Base-by-base conservation (phyloP, 2,113 vertebrate species). In the Cichladusa arquata region DNA sequence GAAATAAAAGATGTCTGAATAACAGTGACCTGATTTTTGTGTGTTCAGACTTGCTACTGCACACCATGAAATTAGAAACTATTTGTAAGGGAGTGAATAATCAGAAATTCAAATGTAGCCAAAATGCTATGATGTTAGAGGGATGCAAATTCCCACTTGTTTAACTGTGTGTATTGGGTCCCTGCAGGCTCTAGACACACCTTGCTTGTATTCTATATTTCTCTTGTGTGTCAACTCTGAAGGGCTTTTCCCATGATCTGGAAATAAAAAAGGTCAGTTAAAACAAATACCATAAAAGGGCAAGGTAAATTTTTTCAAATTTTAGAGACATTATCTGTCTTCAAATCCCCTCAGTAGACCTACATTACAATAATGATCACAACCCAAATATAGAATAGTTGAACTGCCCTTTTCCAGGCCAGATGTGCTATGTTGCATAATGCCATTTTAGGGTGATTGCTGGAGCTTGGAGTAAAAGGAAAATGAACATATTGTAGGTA, bases 341-440 rank as follows among this genome's bases (percentile, higher is more conserved):
- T 84, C 60, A 88, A 90, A 95, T 95, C 78, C 79, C 34, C 15
- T 87, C 34, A 19, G 40, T 64, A 93, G 80, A 78, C 44, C 69
- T 88, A 16, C 92, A 93, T 95, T 95, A 94, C 86, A 81, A 70
- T 94, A 96, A 93, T 91, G 92, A 92, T 66, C 3, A 4, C 31
- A 60, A 64, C 67, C 80, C 72, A 86, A 76, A 93, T 84, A 94
- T 16, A 88, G 88, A 81, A 33, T 77, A 61, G 76, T 71, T 86
- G 81, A 94, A 93, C 53, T 74, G 78, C 86, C 81, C 89, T 70
- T 96, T 92, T 93, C 92, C 95, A 90, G 91, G 83, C 86, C 92
- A 93, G 86, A 92, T 97, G 92, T 90, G 88, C 76, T 77, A 6
- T 29, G 58, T 96, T 94, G 94, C 7, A 33, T 90, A 96, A 96